These are phyloP conservation scores for Pseudopodoces humilis DNA, from an alignment of 2,113 vertebrate genomes.

Conservation along the genomic window DNA sequence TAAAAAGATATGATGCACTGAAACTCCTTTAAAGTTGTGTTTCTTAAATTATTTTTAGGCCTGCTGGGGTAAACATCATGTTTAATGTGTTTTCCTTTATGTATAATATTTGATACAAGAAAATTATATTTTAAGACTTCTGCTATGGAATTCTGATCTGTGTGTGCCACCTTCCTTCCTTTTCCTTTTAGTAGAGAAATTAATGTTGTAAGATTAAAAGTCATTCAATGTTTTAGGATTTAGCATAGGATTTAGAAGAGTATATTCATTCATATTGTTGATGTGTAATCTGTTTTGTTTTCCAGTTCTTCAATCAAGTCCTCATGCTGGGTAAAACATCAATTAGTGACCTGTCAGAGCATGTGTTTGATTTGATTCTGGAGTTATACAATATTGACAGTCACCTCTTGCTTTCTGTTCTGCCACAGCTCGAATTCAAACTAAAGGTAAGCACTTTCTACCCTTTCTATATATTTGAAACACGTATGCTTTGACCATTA, in stretches of 20 bases:
- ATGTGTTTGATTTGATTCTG: constrained; percentile 97
- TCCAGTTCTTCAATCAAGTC: constrained; percentile 98
- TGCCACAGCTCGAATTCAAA: constrained; percentile 98
- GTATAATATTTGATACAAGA: background rate
- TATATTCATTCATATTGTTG: background rate
- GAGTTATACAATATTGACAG: constrained; percentile 99
- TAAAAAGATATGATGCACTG: background rate
- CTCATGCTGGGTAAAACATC: constrained; percentile 99
- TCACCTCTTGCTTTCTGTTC: constrained; percentile 96
- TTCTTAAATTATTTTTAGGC: background rate
- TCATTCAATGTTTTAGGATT: background rate
- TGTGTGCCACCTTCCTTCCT: fast-evolving
- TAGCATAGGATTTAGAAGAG: background rate
- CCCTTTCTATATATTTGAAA: background rate
- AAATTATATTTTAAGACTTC: background rate
- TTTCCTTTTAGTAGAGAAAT: background rate
- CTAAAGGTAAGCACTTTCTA: constrained; percentile 85
- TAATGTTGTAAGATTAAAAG: background rate
- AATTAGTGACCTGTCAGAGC: constrained; percentile 96
- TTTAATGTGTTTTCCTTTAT: background rate
- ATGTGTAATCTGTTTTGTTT: constrained; percentile 3
- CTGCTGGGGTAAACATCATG: background rate
- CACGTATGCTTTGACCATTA: background rate
- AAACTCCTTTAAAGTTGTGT: background rate
- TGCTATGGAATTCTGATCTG: background rate